phyloP scores from a whole-genome alignment of 2,888 invertebrate species.

The Eledone cirrhosa region DNA sequence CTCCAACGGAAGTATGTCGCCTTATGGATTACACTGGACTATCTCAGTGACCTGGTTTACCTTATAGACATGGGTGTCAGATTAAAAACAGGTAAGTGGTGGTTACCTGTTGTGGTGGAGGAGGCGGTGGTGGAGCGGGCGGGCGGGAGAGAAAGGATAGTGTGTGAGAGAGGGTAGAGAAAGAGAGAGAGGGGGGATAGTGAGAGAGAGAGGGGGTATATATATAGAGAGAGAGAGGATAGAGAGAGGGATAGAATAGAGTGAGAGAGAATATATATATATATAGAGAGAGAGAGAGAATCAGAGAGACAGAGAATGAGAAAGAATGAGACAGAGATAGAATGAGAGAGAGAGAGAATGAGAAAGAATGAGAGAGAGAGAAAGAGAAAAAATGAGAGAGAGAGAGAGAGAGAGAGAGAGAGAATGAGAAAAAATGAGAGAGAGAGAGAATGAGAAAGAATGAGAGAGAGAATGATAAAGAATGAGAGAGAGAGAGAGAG shows the following conservation, averaged over 20 bases:
- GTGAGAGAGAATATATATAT: not conserved
- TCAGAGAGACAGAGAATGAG: no score
- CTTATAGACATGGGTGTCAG: slow-evolving; percentile 85
- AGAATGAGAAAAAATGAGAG: not conserved
- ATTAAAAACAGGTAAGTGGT: slow-evolving; percentile 82
- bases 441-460: not conserved
- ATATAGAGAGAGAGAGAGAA: not conserved
- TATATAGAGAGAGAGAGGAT: not conserved
- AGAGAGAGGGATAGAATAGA: not conserved
- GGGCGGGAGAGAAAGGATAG: not conserved
- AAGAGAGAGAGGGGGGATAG: not conserved
- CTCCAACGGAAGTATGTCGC: slow-evolving; percentile 77
- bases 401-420: no score
- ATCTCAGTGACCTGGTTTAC: slow-evolving; percentile 87
- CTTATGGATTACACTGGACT: slow-evolving; percentile 86
- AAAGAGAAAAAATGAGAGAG: no score
- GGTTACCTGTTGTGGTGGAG: not conserved
- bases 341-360: no score
- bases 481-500: not conserved
- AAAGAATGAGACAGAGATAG: no score
- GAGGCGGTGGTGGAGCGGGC: not conserved
- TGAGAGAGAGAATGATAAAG: no score
- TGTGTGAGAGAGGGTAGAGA: not conserved
- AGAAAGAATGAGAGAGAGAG: no score
- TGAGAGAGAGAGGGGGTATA: not conserved